A percentile compares a stretch with the other conserved stretches of the same genome.
phyloP scores from a whole-genome alignment of 2,113 vertebrate species.

The Larimichthys crocea region DNA sequence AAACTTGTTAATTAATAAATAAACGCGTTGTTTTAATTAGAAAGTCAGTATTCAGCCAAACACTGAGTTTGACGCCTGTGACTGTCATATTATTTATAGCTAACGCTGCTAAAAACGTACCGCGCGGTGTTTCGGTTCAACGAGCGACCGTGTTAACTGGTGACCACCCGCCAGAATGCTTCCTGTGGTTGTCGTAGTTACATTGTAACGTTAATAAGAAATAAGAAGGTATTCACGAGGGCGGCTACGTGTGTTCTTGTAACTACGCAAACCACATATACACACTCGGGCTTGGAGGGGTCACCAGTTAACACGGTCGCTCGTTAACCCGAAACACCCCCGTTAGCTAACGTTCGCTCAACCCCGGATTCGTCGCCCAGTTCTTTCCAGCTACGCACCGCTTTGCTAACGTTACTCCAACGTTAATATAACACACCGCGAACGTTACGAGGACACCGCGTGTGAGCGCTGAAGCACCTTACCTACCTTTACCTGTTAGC shows the following conservation, averaged over 20 bases:
- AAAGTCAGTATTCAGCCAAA: not conserved
- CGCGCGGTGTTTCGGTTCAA: too few relatives aligned
- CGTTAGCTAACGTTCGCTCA: constrained; percentile 24
- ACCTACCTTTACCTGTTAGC: not conserved
- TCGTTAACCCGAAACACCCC: not conserved
- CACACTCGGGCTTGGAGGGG: too few relatives aligned
- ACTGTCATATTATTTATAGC: constrained; percentile 22
- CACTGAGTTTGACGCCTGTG: not conserved
- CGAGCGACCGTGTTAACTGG: too few relatives aligned
- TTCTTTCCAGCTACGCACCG: not conserved
- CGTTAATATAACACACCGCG: not conserved
- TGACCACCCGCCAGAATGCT: too few relatives aligned
- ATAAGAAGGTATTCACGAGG: too few relatives aligned
- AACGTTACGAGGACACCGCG: too few relatives aligned
- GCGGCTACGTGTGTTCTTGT: too few relatives aligned
- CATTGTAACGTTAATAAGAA: not conserved
- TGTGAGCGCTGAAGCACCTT: not conserved
- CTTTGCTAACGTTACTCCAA: fast-evolving
- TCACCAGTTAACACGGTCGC: too few relatives aligned
- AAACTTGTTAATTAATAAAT: fast-evolving
- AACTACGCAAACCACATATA: too few relatives aligned
- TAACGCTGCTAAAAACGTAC: constrained; percentile 19
- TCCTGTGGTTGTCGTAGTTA: too few relatives aligned
- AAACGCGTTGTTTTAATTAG: not conserved
- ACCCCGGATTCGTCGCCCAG: constrained; percentile 36